phyloP scores from a whole-genome alignment of 2,113 vertebrate species.

The Bujurquina vittata region DNA sequence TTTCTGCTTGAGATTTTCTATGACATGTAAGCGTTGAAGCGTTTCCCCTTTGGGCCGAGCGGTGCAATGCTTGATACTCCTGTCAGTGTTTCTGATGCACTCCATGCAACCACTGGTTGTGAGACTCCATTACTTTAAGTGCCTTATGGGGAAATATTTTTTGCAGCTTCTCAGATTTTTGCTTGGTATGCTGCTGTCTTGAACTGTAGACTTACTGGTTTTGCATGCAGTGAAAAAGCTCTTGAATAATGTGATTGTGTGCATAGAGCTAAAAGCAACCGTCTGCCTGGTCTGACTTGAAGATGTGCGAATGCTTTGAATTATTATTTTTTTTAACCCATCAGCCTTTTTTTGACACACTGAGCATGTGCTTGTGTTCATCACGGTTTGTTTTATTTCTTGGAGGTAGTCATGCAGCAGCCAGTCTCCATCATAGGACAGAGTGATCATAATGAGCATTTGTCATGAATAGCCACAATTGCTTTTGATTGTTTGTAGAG shows the following conservation, averaged over 20 bases:
- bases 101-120: slow-evolving; percentile 62
- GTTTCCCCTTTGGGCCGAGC: slow-evolving; percentile 73
- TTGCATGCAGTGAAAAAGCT: slow-evolving; percentile 60
- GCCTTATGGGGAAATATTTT: slow-evolving; percentile 71
- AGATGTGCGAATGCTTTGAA: slow-evolving; percentile 23
- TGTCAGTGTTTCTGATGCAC: slow-evolving; percentile 74
- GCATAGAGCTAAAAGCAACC: slow-evolving; percentile 30
- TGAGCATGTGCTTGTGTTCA: slow-evolving; percentile 51
- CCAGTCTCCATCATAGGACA: slow-evolving; percentile 7
- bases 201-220: slow-evolving; percentile 25
- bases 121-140: slow-evolving; percentile 73
- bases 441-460: background rate
- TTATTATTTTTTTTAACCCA: background rate
- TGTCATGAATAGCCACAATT: background rate
- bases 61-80: slow-evolving; percentile 67
- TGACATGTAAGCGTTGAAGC: slow-evolving; percentile 73
- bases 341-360: background rate
- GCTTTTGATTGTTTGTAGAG: slow-evolving; percentile 3
- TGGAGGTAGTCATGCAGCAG: slow-evolving; percentile 10
- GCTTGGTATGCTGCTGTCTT: slow-evolving; percentile 59
- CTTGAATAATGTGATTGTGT: slow-evolving; percentile 26
- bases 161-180: slow-evolving; percentile 40
- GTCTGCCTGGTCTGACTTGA: slow-evolving; percentile 12
- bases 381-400: slow-evolving; percentile 9
- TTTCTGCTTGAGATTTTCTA: slow-evolving; percentile 60